Evolutionary conservation across 2,113 vertebrate genomes (phyloP), one percentile per base, ranked within the genome.

Genomic region (Rhombomys opimus): DNA sequence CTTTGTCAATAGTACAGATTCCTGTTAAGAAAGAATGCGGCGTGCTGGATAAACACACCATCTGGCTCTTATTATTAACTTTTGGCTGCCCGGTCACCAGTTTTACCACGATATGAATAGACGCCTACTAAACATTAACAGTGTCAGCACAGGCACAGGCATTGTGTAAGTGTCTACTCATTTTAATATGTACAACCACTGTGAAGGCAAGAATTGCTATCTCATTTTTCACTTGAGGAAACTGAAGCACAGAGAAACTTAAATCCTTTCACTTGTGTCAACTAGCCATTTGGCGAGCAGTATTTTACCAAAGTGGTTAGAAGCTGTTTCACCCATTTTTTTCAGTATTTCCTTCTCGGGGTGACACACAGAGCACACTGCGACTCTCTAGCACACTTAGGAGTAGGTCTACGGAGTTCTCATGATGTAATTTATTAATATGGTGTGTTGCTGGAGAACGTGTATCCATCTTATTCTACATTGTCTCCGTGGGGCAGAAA

Each of bases 51-150:
- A 65, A 97, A 97, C 95, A 90, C 82, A 97, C 94, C 95, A 81
- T 89, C 65, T 93, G 98, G 82, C 27, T 96, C 95, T 90, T 97
- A 65, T 65, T 95, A 91, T 80, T 97, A 88, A 87, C 97, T 80
- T 92, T 93, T 15, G 38, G 41, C 75, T 57, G 7, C 46, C 57
- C 52, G 89, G 93, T 67, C 9, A 27, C 8, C 7, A 15, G 61
- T 65, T 57, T 92, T 85, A n/a, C 57, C 57, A 14, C 22, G 8
- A 27, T 54, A 32, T 73, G 30, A 54, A 23, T 50, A 57, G 46
- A 38, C 38, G 50, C 8, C 61, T 50, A 75, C 32, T 88, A 32
- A 75, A 7, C 63, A 63, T 67, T 65, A 59, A 46, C 38, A 30
- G 41, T 65, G 7, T 46, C 65, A 67, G 70, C n/a, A 0, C 68